These are phyloP conservation scores for Smittia aterrima DNA, from an alignment of 2,888 invertebrate genomes.

Conservation along the genomic window DNA sequence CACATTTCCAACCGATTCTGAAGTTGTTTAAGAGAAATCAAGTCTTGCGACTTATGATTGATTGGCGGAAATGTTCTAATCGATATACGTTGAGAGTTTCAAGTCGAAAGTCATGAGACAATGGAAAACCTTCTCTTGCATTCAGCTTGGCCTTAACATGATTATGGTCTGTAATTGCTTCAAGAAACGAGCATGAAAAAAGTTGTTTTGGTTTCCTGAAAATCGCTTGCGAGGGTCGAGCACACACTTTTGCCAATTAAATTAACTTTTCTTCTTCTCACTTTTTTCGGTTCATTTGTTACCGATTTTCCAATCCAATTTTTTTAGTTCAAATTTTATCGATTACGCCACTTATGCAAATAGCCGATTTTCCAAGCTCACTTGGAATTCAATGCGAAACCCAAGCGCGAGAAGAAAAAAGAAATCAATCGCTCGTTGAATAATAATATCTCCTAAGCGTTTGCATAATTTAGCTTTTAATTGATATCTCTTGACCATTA, in stretches of 20 bases:
- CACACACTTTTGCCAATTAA: neutral
- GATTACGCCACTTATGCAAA: neutral
- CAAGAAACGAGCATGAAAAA: neutral
- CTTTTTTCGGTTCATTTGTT: neutral
- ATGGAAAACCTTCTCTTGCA: neutral
- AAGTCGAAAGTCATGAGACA: neutral
- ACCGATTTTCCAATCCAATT: neutral
- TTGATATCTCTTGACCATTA: neutral
- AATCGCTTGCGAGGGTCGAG: neutral
- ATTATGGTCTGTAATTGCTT: neutral
- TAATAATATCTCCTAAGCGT: neutral
- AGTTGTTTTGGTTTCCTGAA: neutral
- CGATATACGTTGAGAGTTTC: neutral
- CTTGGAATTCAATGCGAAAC: too few species aligned
- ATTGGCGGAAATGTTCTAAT: neutral
- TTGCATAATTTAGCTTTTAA: conserved; percentile 2
- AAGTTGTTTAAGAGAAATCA: neutral
- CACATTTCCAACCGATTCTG: conserved; percentile 12
- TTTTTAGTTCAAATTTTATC: neutral
- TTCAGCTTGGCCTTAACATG: conserved; percentile 23
- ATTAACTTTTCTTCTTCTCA: neutral
- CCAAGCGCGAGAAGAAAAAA: neutral
- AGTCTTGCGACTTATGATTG: neutral
- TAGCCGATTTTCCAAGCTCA: neutral
- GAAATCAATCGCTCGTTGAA: conserved; percentile 12